phyloP scores from a whole-genome alignment of 2,113 vertebrate genomes.

The Sceloporus undulatus region DNA sequence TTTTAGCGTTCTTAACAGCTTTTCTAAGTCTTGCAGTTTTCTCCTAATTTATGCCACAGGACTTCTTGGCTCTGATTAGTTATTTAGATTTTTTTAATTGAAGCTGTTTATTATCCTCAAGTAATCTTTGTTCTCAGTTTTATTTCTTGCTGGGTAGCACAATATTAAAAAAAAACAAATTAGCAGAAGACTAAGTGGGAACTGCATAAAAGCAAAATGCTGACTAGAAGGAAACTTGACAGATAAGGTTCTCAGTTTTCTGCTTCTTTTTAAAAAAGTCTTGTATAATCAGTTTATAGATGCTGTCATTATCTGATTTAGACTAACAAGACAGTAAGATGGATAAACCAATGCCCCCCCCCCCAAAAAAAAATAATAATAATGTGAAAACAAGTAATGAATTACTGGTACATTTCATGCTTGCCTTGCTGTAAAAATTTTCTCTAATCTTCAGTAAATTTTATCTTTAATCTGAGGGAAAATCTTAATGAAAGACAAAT shows the following conservation, averaged over 20 bases:
- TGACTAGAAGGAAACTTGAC: conserved; percentile 28
- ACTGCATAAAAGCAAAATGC: conserved; percentile 58
- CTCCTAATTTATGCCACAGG: conserved; percentile 48
- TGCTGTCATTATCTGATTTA: conserved; percentile 38
- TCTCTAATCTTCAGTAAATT: conserved; percentile 10
- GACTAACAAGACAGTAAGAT: conserved; percentile 32
- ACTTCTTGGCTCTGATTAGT: conserved; percentile 44
- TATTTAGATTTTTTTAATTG: conserved; percentile 41
- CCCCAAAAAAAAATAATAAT: background rate
- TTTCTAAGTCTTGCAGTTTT: conserved; percentile 35
- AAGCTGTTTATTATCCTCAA: conserved; percentile 46
- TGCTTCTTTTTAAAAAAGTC: conserved; percentile 39
- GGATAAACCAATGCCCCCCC: background rate
- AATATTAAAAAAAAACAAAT: conserved; percentile 54
- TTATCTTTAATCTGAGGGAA: background rate
- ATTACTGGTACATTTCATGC: conserved; percentile 47
- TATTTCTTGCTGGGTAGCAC: conserved; percentile 51
- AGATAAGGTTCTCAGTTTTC: conserved; percentile 18
- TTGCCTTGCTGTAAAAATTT: conserved; percentile 36
- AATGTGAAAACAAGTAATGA: conserved; percentile 39
- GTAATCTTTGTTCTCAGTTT: conserved; percentile 48
- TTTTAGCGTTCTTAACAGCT: conserved; percentile 38
- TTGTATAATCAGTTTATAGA: conserved; percentile 39
- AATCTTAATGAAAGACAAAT: background rate
- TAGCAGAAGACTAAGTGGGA: conserved; percentile 47